These are phyloP conservation scores for Aegithalos caudatus DNA, from an alignment of 2,113 vertebrate genomes.

Conservation along the genomic window DNA sequence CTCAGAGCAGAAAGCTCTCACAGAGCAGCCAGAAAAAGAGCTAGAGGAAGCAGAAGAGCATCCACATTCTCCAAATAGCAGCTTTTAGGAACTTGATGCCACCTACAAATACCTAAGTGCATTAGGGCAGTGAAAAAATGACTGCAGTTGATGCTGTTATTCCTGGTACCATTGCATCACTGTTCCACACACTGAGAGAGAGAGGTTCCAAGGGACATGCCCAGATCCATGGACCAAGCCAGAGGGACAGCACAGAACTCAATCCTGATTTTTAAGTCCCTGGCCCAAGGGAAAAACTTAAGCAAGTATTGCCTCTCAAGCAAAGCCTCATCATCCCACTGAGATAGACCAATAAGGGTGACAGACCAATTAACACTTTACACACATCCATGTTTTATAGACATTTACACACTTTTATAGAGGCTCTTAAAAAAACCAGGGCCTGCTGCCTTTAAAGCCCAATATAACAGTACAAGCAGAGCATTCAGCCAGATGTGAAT, in stretches of 20 bases:
- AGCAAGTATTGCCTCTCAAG: neutral
- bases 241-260: neutral
- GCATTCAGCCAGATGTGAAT: neutral
- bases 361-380: neutral
- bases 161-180: neutral
- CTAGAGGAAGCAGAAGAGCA: neutral
- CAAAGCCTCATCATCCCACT: neutral
- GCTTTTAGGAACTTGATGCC: neutral
- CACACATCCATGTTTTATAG: fast-evolving
- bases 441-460: neutral
- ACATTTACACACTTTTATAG: too few species aligned
- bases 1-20: neutral
- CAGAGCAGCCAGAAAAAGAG: neutral
- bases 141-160: neutral
- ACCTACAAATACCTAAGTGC: neutral
- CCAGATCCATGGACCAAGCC: neutral
- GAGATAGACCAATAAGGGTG: neutral
- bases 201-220: neutral
- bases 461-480: neutral
- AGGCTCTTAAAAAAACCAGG: neutral
- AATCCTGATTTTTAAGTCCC: neutral
- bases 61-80: neutral
- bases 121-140: neutral
- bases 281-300: neutral
- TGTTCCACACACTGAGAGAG: neutral